Percentiles rank a stretch among this genome's conserved stretches.
These are phyloP conservation scores for Conus canariensis DNA, from an alignment of 2,888 invertebrate species.

Conservation along the genomic window DNA sequence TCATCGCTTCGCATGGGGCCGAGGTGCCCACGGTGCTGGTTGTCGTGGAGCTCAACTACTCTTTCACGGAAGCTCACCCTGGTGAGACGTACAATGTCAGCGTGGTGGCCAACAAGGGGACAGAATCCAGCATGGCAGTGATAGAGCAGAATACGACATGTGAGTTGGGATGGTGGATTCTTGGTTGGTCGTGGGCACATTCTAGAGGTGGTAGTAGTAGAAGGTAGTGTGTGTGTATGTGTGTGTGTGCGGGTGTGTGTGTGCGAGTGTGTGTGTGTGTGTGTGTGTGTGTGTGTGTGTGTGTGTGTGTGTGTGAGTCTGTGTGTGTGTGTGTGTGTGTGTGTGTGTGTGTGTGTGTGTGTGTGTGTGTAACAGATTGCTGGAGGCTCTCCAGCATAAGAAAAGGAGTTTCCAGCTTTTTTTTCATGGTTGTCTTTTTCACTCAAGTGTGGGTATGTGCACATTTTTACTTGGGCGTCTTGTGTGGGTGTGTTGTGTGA, in stretches of 20 bases:
- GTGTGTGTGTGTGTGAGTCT: too few species aligned
- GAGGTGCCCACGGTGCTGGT: slow-evolving; percentile 38
- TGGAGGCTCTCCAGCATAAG: too few species aligned
- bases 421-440: too few species aligned
- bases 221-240: background rate
- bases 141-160: slow-evolving; percentile 45
- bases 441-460: too few species aligned
- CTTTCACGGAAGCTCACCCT: slow-evolving; percentile 43
- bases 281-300: background rate
- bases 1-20: slow-evolving; percentile 49
- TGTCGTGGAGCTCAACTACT: background rate
- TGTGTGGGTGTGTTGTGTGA: background rate
- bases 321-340: background rate
- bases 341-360: background rate
- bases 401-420: too few species aligned
- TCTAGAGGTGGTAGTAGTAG: too few species aligned
- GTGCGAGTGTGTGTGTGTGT: background rate
- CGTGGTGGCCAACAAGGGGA: slow-evolving; percentile 51
- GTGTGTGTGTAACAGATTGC: background rate
- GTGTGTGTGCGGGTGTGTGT: background rate
- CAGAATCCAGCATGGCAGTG: slow-evolving; percentile 47
- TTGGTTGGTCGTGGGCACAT: too few species aligned
- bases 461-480: too few species aligned
- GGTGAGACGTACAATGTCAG: slow-evolving; percentile 58
- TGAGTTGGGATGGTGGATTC: background rate